These are phyloP conservation scores for Hycleus phaleratus DNA, from an alignment of 1,140 invertebrate genomes.

Conservation along the genomic window DNA sequence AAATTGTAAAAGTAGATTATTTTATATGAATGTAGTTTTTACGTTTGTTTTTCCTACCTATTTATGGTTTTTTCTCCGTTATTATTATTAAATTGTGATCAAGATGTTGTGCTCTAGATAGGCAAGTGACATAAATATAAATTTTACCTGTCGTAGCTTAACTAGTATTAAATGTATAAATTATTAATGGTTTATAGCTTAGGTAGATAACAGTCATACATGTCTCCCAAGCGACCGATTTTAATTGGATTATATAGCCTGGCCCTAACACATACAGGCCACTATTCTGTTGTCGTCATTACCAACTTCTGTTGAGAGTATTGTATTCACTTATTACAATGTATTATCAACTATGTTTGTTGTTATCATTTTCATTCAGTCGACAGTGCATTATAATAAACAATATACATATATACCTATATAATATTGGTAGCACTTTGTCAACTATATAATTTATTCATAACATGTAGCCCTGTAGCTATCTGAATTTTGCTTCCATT, in stretches of 20 bases:
- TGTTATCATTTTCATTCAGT: conserved; percentile 9
- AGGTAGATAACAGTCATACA: conserved; percentile 37
- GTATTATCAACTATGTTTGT: conserved; percentile 1
- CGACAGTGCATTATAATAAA: not conserved
- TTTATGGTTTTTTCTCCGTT: too few species aligned
- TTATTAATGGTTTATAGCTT: conserved; percentile 35
- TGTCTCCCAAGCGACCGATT: conserved; percentile 32
- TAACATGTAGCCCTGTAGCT: not conserved
- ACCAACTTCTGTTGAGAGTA: conserved; percentile 11
- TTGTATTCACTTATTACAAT: conserved; percentile 14
- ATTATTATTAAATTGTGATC: too few species aligned
- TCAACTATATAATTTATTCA: too few species aligned
- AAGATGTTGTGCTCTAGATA: too few species aligned
- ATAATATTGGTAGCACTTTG: too few species aligned
- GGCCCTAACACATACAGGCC: conserved; percentile 14
- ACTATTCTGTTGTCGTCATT: conserved; percentile 8
- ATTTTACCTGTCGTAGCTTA: too few species aligned
- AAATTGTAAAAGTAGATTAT: too few species aligned
- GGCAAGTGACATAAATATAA: too few species aligned
- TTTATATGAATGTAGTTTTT: too few species aligned
- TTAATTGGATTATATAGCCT: conserved; percentile 37
- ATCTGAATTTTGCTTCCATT: not conserved
- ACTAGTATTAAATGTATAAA: conserved; percentile 33
- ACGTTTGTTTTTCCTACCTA: too few species aligned
- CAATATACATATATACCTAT: too few species aligned